Percentiles rank a stretch among this genome's conserved stretches.
phyloP scores from a whole-genome alignment of 1,140 invertebrate genomes.

The Drosophila insularis region DNA sequence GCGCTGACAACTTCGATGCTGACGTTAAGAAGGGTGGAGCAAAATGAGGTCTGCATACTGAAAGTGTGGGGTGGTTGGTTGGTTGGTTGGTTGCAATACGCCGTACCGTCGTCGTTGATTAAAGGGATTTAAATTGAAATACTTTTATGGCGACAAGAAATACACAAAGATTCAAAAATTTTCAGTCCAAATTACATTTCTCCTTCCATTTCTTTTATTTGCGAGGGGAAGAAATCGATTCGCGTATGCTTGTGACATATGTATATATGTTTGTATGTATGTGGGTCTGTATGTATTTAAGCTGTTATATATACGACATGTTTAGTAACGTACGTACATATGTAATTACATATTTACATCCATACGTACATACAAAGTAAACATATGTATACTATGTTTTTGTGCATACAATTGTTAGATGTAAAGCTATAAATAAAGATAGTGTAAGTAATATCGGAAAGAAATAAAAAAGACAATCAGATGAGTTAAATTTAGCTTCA shows the following conservation, averaged over 20 bases:
- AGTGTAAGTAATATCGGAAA: too few species aligned
- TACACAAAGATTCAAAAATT: slow-evolving; percentile 23
- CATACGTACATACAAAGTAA: too few species aligned
- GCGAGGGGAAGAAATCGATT: slow-evolving; percentile 12
- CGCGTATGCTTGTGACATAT: neutral
- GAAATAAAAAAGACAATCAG: too few species aligned
- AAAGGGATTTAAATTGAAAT: slow-evolving; percentile 48
- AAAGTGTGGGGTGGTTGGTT: slow-evolving; percentile 12
- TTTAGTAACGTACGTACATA: too few species aligned
- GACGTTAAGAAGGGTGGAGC: slow-evolving; percentile 30
- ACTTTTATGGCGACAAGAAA: slow-evolving; percentile 31
- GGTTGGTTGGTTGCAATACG: slow-evolving; percentile 3
- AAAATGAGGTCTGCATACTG: slow-evolving; percentile 14
- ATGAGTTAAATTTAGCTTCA: too few species aligned
- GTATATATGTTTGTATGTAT: neutral
- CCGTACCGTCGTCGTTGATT: slow-evolving; percentile 28
- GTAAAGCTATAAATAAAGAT: too few species aligned
- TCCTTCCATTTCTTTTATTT: slow-evolving; percentile 15
- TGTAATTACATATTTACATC: too few species aligned
- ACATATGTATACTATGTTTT: too few species aligned
- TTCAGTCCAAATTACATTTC: slow-evolving; percentile 10
- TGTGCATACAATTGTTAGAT: too few species aligned
- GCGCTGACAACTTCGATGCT: slow-evolving; percentile 23
- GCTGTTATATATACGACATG: too few species aligned
- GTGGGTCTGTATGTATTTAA: too few species aligned